These are phyloP conservation scores for Cantharis lateralis DNA, from an alignment of 2,888 invertebrate species.

Conservation along the genomic window DNA sequence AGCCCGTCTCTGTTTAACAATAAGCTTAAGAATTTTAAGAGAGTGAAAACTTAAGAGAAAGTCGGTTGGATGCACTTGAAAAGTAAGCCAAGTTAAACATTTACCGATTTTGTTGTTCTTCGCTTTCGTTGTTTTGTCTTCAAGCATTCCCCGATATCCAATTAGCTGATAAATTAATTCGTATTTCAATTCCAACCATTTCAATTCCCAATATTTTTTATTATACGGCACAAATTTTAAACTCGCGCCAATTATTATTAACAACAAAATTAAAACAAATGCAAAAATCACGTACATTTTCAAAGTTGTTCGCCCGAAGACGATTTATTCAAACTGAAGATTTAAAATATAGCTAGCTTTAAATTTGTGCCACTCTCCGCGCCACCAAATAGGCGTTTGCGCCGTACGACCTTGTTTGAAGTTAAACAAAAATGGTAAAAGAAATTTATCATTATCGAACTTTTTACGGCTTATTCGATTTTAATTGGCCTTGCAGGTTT, in stretches of 20 bases:
- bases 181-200: neutral
- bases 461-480: neutral
- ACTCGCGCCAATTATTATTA: neutral
- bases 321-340: neutral
- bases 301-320: neutral
- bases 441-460: neutral
- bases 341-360: neutral
- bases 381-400: neutral
- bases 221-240: neutral
- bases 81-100: neutral
- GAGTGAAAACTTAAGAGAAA: neutral
- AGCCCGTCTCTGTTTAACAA: too few relatives aligned
- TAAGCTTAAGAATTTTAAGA: too few relatives aligned
- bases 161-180: neutral
- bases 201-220: neutral
- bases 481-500: neutral
- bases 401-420: neutral
- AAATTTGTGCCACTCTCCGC: neutral
- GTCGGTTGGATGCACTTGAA: neutral
- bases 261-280: neutral
- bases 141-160: neutral
- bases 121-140: neutral
- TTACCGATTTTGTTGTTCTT: neutral
- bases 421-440: neutral
- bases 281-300: neutral